Conservation (phyloP, 2,113 vertebrate species). For the Scopus umbretta region DNA sequence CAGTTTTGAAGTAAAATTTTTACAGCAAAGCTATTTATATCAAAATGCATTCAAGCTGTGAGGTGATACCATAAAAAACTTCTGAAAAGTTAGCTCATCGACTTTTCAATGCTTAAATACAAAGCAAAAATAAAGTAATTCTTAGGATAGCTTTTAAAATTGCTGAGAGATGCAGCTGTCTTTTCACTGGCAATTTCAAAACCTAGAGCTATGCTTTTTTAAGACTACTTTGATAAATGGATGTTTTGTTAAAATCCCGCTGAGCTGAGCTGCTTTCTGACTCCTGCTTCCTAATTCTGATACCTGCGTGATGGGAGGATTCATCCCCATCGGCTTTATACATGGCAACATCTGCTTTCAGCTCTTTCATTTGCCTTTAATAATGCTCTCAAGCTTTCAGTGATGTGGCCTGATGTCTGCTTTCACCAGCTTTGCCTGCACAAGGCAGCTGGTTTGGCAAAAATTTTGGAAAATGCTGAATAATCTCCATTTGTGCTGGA, state of each 20-base stretch:
- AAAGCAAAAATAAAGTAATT: not conserved
- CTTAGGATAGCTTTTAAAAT: not conserved
- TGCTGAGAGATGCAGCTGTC: not conserved
- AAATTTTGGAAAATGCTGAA: not conserved
- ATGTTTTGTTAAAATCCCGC: slow-evolving; percentile 15
- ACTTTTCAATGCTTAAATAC: not conserved
- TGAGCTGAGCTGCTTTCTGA: not conserved
- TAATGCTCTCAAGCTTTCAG: not conserved
- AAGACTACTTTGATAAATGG: not conserved
- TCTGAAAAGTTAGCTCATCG: not conserved
- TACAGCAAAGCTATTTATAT: not conserved
- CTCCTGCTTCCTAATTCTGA: not conserved
- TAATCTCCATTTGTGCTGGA: not conserved
- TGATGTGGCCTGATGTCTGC: not conserved
- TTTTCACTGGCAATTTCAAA: not conserved
- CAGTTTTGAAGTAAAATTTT: not conserved
- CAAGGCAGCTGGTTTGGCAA: not conserved
- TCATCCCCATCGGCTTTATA: not conserved
- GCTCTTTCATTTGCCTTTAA: not conserved
- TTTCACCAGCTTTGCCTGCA: not conserved
- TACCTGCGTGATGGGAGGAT: not conserved
- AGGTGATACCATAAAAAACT: not conserved
- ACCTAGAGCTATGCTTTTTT: not conserved
- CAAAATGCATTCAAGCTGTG: not conserved
- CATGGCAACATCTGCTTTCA: not conserved